Conservation (phyloP, 1,140 invertebrate species). For the Zaprionus gabonicus region DNA sequence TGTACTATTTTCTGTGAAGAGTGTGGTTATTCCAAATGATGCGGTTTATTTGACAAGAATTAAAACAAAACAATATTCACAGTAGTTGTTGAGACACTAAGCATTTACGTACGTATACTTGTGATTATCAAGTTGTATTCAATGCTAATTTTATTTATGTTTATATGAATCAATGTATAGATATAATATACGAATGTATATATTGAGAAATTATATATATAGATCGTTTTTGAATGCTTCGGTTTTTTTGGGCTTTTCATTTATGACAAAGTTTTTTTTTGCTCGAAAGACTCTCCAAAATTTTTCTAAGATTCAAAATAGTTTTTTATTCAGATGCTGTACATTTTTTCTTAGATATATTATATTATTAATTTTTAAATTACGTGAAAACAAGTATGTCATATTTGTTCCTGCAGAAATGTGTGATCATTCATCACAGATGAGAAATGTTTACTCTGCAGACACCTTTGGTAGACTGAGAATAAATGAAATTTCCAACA, state of each 20-base stretch:
- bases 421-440: background rate
- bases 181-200: background rate
- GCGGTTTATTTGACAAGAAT: conserved; percentile 6
- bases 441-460: background rate
- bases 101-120: background rate
- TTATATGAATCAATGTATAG: background rate
- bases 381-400: background rate
- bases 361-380: background rate
- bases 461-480: background rate
- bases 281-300: background rate
- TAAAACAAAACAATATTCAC: background rate
- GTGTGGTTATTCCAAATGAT: conserved; percentile 21
- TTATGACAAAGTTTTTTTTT: background rate
- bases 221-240: background rate
- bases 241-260: background rate
- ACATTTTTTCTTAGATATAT: background rate
- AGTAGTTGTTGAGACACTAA: background rate
- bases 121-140: background rate
- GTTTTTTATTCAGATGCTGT: background rate
- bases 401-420: background rate
- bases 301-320: background rate
- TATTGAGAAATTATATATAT: background rate
- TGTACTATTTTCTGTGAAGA: background rate
- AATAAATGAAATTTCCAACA: background rate
- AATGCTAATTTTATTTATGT: background rate